A percentile compares a stretch with the other conserved stretches of the same genome.
These are phyloP conservation scores for Girardia tigrina DNA, from an alignment of 2,888 invertebrate species.

Conservation along the genomic window DNA sequence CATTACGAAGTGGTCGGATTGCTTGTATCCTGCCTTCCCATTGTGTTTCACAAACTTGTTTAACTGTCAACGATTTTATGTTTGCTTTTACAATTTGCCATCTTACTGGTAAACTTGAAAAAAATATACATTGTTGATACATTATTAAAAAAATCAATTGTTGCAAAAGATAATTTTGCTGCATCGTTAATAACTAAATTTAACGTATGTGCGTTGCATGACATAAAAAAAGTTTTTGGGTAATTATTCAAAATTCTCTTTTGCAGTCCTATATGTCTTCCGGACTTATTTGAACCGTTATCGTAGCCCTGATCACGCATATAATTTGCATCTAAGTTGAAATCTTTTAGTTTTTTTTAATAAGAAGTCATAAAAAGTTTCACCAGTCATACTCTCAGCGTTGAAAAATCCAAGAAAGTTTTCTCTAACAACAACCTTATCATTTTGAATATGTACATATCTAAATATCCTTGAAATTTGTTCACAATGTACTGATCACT, in stretches of 20 bases:
- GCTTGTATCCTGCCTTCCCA: not conserved
- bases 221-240: not conserved
- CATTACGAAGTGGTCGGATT: not conserved
- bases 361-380: not conserved
- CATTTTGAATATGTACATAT: not conserved
- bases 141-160: not conserved
- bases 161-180: not conserved
- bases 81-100: not conserved
- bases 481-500: not conserved
- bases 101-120: not conserved
- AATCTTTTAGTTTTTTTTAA: not conserved
- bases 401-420: not conserved
- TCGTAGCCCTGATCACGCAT: not conserved
- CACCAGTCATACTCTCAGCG: not conserved
- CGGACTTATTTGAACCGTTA: not conserved
- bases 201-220: not conserved
- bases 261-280: not conserved
- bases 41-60: not conserved
- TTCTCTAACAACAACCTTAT: not conserved
- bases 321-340: not conserved
- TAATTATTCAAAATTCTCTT: not conserved
- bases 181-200: conserved; percentile 2
- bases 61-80: not conserved
- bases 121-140: not conserved
- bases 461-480: not conserved